phyloP scores from a whole-genome alignment of 2,888 invertebrate genomes.

The Lepetodrilus schrolli region DNA sequence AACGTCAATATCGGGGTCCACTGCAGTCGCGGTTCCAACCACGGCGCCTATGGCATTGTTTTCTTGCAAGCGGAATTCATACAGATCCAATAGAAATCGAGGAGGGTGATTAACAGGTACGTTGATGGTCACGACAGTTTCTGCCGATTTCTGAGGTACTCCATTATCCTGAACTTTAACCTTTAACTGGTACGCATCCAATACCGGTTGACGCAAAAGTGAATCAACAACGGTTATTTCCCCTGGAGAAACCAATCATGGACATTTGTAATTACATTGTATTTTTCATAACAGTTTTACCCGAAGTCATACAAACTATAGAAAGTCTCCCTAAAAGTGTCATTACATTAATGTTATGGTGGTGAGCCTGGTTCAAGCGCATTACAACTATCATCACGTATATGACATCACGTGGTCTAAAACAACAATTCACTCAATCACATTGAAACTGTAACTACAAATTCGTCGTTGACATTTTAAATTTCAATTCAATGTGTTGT shows the following conservation, averaged over 20 bases:
- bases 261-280: not conserved
- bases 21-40: conserved; percentile 35
- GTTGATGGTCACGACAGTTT: conserved; percentile 35
- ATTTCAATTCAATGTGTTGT: no score
- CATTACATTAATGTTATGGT: no score
- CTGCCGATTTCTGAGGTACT: conserved; percentile 30
- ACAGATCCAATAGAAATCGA: conserved; percentile 1
- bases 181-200: conserved; percentile 35
- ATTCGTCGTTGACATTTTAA: no score
- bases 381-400: no score
- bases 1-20: conserved; percentile 34
- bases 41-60: conserved; percentile 27
- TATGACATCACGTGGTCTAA: no score
- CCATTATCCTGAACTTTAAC: conserved; percentile 45
- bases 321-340: no score
- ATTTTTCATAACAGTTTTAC: no score
- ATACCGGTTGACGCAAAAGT: conserved; percentile 38
- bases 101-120: conserved; percentile 44
- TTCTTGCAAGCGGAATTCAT: conserved; percentile 34
- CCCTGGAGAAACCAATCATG: conserved; percentile 38
- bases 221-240: conserved; percentile 39
- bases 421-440: no score
- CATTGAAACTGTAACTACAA: no score
- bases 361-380: no score
- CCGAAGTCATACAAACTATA: no score